Conservation (phyloP, 1,140 invertebrate genomes). For the Diachasma alloeum region DNA sequence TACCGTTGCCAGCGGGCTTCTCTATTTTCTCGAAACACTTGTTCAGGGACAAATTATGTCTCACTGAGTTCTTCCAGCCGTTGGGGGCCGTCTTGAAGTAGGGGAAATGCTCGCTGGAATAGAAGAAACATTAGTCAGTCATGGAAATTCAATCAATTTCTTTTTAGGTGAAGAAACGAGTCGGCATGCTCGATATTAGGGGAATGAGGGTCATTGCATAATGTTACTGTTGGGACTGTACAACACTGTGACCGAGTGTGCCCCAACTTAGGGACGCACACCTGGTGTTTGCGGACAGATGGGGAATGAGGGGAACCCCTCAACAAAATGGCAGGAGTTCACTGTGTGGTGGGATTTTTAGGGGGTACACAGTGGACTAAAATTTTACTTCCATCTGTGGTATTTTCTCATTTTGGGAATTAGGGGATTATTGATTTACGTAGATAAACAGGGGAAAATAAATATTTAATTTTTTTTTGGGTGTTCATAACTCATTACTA, state of each 20-base stretch:
- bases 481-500: no score
- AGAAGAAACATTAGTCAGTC: background rate
- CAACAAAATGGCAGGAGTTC: constrained; percentile 60
- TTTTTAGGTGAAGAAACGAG: no score
- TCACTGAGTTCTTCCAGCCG: constrained; percentile 97
- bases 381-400: constrained; percentile 42
- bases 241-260: constrained; percentile 62
- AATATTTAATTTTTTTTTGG: no score
- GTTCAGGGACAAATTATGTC: constrained; percentile 95
- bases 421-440: no score
- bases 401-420: constrained; percentile 30
- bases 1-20: constrained; percentile 83
- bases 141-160: background rate
- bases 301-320: constrained; percentile 43
- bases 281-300: constrained; percentile 51
- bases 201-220: background rate
- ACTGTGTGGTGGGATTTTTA: constrained; percentile 31
- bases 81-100: constrained; percentile 97
- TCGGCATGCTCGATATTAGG: no score
- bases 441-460: background rate
- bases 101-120: constrained; percentile 91
- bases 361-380: constrained; percentile 57
- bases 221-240: constrained; percentile 29
- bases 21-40: constrained; percentile 99
- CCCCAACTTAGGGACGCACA: constrained; percentile 48